These are phyloP conservation scores for Pheosia tremula DNA, from an alignment of 2,888 invertebrate species.

Conservation along the genomic window DNA sequence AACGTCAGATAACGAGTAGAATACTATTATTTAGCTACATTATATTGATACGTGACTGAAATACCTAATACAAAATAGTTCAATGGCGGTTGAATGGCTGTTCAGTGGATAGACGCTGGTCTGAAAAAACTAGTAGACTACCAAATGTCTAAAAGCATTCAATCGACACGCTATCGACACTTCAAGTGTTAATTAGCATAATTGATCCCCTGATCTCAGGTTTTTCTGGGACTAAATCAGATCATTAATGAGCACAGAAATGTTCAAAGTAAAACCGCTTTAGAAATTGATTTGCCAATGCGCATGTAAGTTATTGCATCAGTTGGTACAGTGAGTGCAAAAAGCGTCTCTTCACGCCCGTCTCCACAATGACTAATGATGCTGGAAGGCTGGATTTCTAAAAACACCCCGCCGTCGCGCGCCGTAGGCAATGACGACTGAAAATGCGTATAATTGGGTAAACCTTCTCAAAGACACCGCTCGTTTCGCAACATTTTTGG, in stretches of 20 bases:
- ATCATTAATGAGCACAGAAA: neutral
- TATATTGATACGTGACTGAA: too few species aligned
- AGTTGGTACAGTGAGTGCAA: slow-evolving; percentile 51
- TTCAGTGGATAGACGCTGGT: too few species aligned
- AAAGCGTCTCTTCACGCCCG: slow-evolving; percentile 60
- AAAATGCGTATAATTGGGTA: slow-evolving; percentile 59
- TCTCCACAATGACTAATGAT: slow-evolving; percentile 74
- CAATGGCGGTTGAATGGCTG: too few species aligned
- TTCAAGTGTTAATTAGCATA: too few species aligned
- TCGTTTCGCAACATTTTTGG: slow-evolving; percentile 1
- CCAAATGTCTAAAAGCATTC: too few species aligned
- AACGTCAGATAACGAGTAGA: too few species aligned
- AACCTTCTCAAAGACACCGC: slow-evolving; percentile 35
- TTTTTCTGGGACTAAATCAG: too few species aligned
- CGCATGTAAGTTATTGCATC: slow-evolving; percentile 58
- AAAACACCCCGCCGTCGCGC: slow-evolving; percentile 63
- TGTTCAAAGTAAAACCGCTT: slow-evolving; percentile 10
- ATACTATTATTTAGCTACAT: too few species aligned
- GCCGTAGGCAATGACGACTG: slow-evolving; percentile 65
- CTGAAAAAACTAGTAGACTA: too few species aligned
- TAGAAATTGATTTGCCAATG: slow-evolving; percentile 40
- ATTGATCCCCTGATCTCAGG: too few species aligned
- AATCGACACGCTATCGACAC: too few species aligned
- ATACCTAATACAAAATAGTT: too few species aligned
- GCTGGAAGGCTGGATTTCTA: slow-evolving; percentile 60